Evolutionary conservation across 2,113 vertebrate genomes (phyloP).

Genomic region (Oncorhynchus kisutch): DNA sequence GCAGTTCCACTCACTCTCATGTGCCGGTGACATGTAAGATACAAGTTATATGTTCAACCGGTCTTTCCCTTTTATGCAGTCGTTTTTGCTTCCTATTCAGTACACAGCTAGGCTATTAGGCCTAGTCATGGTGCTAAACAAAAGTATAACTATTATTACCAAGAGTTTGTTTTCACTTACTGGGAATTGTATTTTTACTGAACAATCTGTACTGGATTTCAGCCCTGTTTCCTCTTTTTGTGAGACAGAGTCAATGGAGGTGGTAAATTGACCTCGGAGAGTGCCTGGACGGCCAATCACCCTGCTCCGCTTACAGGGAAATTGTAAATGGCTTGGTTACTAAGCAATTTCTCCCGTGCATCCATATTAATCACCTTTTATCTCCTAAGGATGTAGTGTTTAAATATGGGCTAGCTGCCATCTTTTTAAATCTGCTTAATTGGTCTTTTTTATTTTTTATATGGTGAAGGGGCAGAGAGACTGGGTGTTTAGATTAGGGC

Average conservation of each 20-base stretch:
- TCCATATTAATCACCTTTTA: slow-evolving; percentile 66
- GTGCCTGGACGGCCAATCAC: slow-evolving; percentile 27
- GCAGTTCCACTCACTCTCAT: slow-evolving; percentile 52
- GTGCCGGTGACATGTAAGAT: slow-evolving; percentile 39
- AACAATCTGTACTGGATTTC: too few species aligned
- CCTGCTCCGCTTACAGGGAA: slow-evolving; percentile 36
- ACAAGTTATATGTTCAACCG: not conserved
- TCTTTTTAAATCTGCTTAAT: slow-evolving; percentile 78
- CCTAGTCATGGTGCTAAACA: too few species aligned
- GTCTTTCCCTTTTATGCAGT: slow-evolving; percentile 52
- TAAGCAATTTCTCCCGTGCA: slow-evolving; percentile 49
- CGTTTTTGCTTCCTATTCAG: too few species aligned
- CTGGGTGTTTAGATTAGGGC: not conserved
- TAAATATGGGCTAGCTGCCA: slow-evolving; percentile 66
- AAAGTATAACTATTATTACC: slow-evolving; percentile 20
- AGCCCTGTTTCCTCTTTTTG: not conserved
- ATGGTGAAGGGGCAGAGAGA: slow-evolving; percentile 59
- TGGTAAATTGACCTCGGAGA: slow-evolving; percentile 21
- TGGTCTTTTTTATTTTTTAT: slow-evolving; percentile 70
- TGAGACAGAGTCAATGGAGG: too few species aligned
- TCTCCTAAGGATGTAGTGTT: slow-evolving; percentile 65
- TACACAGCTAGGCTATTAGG: too few species aligned
- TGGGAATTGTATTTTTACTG: not conserved
- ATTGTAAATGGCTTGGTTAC: slow-evolving; percentile 52
- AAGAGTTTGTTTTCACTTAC: slow-evolving; percentile 19